Conservation (phyloP, 2,888 invertebrate species). For the Myathropa florea region DNA sequence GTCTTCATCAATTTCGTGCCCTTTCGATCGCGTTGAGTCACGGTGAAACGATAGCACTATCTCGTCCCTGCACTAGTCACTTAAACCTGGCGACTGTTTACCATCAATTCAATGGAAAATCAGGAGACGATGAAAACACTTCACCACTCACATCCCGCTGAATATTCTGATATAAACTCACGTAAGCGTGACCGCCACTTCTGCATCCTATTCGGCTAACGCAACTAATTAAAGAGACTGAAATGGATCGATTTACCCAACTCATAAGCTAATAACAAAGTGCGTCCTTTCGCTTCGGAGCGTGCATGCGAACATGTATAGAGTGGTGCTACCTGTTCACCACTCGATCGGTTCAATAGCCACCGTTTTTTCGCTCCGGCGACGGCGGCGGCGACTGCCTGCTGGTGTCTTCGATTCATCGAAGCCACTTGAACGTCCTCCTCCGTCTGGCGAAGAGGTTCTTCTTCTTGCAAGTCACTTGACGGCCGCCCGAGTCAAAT, state of each 20-base stretch:
- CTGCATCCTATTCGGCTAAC: conserved; percentile 38
- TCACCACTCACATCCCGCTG: not conserved
- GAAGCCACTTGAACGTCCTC: conserved; percentile 52
- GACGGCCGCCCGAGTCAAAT: conserved; percentile 20
- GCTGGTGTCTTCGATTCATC: conserved; percentile 34
- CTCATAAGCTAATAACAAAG: conserved; percentile 64
- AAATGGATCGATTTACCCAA: conserved; percentile 68
- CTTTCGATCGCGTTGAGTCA: not conserved
- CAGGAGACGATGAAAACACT: not conserved
- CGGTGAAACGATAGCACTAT: not conserved
- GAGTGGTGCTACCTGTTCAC: conserved; percentile 46
- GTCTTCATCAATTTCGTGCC: too few species aligned
- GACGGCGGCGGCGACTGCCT: conserved; percentile 26
- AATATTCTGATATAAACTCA: not conserved
- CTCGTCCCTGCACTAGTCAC: not conserved
- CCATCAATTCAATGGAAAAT: not conserved
- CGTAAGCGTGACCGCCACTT: not conserved
- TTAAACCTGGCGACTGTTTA: not conserved
- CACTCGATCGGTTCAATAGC: conserved; percentile 62
- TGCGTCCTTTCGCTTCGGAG: conserved; percentile 42
- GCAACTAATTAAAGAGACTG: conserved; percentile 62
- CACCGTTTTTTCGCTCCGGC: conserved; percentile 42
- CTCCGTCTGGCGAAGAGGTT: conserved; percentile 14
- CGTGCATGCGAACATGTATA: not conserved
- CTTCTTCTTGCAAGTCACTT: conserved; percentile 59